Evolutionary conservation across 2,113 vertebrate genomes (phyloP).

Genomic region (Esox niger): DNA sequence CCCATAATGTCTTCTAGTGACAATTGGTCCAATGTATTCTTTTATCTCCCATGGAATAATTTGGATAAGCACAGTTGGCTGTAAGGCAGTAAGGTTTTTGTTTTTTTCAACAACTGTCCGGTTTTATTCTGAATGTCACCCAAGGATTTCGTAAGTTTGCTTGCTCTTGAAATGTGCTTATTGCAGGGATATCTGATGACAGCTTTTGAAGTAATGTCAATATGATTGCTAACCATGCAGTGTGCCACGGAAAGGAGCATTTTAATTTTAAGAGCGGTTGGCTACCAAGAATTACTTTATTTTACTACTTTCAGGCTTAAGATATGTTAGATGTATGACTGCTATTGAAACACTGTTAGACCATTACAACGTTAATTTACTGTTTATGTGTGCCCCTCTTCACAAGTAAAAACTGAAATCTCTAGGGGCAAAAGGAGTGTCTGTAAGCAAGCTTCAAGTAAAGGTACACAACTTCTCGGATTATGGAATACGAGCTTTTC

Average conservation of each 20-base stretch:
- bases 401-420: too few species aligned
- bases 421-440: too few species aligned
- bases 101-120: slow-evolving; percentile 36
- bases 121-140: slow-evolving; percentile 61
- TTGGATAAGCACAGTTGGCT: slow-evolving; percentile 8
- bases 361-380: too few species aligned
- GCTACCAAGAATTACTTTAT: background rate
- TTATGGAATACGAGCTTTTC: too few species aligned
- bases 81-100: background rate
- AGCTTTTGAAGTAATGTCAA: slow-evolving; percentile 65
- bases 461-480: too few species aligned
- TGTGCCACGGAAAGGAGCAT: slow-evolving; percentile 11
- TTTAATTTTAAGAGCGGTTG: slow-evolving; percentile 10
- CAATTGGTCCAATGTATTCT: slow-evolving; percentile 25
- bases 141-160: slow-evolving; percentile 45
- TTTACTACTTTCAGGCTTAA: too few species aligned
- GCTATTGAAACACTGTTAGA: too few species aligned
- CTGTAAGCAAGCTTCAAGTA: too few species aligned
- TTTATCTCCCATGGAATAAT: background rate
- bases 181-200: slow-evolving; percentile 67
- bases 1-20: background rate
- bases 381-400: too few species aligned
- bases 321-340: too few species aligned
- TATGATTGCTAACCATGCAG: slow-evolving; percentile 57
- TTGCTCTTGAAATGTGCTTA: slow-evolving; percentile 70